A percentile compares a stretch with the other conserved stretches of the same genome.
Conservation (phyloP, 1,140 invertebrate species). For the Aphelenchoides besseyi region DNA sequence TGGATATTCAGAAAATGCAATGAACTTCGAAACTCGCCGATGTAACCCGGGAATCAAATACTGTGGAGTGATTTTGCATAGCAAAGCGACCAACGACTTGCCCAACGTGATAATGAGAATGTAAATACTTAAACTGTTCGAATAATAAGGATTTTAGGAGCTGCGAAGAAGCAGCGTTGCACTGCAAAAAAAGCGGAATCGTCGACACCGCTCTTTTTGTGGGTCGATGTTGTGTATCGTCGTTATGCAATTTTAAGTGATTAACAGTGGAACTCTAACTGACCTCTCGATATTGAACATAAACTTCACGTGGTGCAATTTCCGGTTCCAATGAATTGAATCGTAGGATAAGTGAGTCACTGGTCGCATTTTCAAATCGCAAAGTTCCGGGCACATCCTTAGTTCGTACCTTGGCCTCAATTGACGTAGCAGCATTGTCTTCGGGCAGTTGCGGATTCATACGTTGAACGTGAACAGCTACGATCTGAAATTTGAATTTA, state of each 20-base stretch:
- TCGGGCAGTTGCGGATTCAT: slow-evolving; percentile 53
- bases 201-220: slow-evolving; percentile 11
- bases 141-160: slow-evolving; percentile 14
- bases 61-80: not conserved
- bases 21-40: not conserved
- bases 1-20: not conserved
- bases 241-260: slow-evolving; percentile 12
- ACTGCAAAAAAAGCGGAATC: slow-evolving; percentile 11
- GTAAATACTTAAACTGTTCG: not conserved
- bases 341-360: slow-evolving; percentile 45
- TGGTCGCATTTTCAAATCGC: slow-evolving; percentile 56
- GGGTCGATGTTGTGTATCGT: not conserved
- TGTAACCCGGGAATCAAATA: slow-evolving; percentile 2
- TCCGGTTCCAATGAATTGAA: slow-evolving; percentile 55
- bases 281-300: slow-evolving; percentile 54
- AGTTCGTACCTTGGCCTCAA: slow-evolving; percentile 49
- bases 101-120: slow-evolving; percentile 1
- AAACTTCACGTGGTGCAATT: slow-evolving; percentile 36
- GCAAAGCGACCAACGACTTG: not conserved
- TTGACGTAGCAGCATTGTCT: slow-evolving; percentile 57
- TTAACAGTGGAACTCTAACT: not conserved
- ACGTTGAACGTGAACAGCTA: slow-evolving; percentile 54
- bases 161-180: slow-evolving; percentile 6
- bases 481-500: slow-evolving; percentile 40
- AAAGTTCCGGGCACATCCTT: slow-evolving; percentile 58